Base-by-base conservation (phyloP, 2,113 vertebrate species). In the Arothron firmamentum region DNA sequence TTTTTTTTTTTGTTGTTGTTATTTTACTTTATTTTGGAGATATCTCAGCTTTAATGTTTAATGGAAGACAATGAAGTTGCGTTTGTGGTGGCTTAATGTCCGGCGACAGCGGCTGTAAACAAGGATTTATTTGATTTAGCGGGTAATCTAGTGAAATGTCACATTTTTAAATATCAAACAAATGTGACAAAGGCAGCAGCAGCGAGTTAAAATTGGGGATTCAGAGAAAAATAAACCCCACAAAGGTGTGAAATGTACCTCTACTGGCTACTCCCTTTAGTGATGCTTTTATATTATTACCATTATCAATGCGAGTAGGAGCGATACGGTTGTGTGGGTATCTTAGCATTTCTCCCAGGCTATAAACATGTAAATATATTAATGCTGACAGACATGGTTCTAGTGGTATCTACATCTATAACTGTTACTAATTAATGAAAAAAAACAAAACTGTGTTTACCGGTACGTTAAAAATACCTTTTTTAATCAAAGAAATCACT, bases 151-250 rank as follows among this genome's bases (percentile, higher is more conserved):
- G 59, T 42, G 57, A 83, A 86, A 85, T 80, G 84, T 77, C 80
- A 84, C 57, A 77, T 64, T 77, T 71, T 71, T 79, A 75, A 82
- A 84, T 85, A 67, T 74, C 67, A 81, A 82, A 45, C 45, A n/a
- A 63, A 2, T 55, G 31, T 69, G 78, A 62, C 58, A 72, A 52
- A 41, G 67, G 76, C 25, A 71, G 59, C 69, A 65, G 49, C 45
- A 53, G 53, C 49, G 11, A 42, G 50, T 25, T 52, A 20, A 48
- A 52, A 15, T 38, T 38, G 8, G 11, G 10, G 9, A 9, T 11
- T 2, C 34, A 47, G 13, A 60, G 45, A 70, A 52, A 62, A 74
- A 74, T 62, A 67, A 61, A 61, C 59, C 45, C 14, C 18, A 17
- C 45, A 47, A 47, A 47, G 6, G n/a, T 17, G 45, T n/a, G 8